Conservation (phyloP, 2,797 vertebrate species). For the Vipera latastei region DNA sequence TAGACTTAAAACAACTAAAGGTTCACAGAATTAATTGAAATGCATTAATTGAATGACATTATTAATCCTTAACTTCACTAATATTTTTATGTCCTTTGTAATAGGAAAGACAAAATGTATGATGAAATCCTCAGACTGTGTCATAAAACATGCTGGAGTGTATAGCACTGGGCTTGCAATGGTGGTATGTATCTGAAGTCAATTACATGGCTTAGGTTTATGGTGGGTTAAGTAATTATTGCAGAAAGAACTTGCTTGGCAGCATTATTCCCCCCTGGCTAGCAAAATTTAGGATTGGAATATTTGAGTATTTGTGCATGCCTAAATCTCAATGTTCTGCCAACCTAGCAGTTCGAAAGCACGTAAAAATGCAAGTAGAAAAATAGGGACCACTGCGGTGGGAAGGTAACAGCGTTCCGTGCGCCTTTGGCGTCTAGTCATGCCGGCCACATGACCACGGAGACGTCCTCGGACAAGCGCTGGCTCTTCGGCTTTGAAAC, state of each 20-base stretch:
- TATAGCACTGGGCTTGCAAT: conserved; percentile 95
- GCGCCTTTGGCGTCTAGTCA: too few species aligned
- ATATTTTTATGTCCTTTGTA: conserved; percentile 43
- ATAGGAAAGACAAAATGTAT: conserved; percentile 98
- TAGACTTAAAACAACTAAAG: not conserved
- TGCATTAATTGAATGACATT: not conserved
- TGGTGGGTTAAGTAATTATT: not conserved
- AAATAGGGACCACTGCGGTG: too few species aligned
- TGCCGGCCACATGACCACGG: too few species aligned
- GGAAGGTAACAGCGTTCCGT: too few species aligned
- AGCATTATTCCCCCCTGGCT: not conserved
- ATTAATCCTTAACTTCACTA: not conserved
- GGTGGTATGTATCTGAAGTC: conserved; percentile 83
- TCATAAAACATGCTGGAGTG: conserved; percentile 92
- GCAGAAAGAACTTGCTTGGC: not conserved
- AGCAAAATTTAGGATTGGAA: not conserved
- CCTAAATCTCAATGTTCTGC: not conserved
- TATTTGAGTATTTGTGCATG: not conserved
- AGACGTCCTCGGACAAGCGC: too few species aligned
- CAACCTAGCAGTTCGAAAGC: too few species aligned
- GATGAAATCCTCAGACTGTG: conserved; percentile 98
- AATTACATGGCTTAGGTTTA: not conserved
- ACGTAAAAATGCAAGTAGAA: too few species aligned
- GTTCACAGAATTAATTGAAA: not conserved
- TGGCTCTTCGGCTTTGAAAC: too few species aligned